Evolutionary conservation across 2,888 invertebrate genomes (phyloP), one percentile per base, ranked within the genome.

Genomic region (Sinopyrophorus schimmeli): DNA sequence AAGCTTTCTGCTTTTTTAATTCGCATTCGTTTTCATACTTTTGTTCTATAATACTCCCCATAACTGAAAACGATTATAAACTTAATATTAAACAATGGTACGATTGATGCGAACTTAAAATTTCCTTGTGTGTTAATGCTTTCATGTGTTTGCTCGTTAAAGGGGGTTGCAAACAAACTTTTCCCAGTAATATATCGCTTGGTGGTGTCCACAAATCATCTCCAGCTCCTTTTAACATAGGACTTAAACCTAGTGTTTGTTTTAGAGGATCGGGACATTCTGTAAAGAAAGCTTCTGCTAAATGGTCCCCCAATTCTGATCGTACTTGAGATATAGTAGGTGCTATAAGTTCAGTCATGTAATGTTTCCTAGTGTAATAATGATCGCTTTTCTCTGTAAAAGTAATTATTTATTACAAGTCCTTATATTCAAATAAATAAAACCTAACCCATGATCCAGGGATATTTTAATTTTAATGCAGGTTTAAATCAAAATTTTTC

Each of bases 131-230:
- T 0, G 74, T 73, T 17, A 73, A 54, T 3, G 74, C 74, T 58
- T 69, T 67, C 17, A 72, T 61, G 56, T 71, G 64, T 57, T 70
- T 74, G 5, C 62, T 55, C 1, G 73, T 72, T 11, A 69, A 55
- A 3, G 74, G 74, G 3, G 74, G 73, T 41, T 68, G 73, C 20
- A 76, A 55, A 15, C 67, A 67, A 1, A 75, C 66, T 57, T 72
- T 70, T 31, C 72, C 71, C 5, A 69, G 65, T 2, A 76, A 60
- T 5, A 72, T 48, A 59, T 75, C 73, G 54, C 74, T 75, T 2
- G 76, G 76, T 1, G 75, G 74, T 3, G 66, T 59, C 76, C 76
- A 76, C 14, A 75, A 47, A 11, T 69, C 67, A 2, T 63, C 60
- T 14, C 66, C 68, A 10, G 74, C 65, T 1, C 75, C 75, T 42